Evolutionary conservation across 2,113 vertebrate genomes (phyloP).

Genomic region (Gasterosteus aculeatus): DNA sequence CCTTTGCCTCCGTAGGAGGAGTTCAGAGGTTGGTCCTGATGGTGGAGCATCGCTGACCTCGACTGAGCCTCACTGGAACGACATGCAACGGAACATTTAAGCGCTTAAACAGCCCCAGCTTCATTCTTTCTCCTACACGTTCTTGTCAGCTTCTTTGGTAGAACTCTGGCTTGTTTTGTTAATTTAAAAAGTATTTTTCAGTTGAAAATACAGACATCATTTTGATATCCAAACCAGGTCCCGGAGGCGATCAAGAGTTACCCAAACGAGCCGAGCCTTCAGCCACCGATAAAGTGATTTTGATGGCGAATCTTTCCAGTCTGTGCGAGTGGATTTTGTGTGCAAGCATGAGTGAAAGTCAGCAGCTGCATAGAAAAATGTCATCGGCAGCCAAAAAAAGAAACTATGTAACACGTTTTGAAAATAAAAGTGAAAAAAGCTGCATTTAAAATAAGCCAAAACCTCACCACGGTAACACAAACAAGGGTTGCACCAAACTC

Average conservation of each 20-base stretch:
- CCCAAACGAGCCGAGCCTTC: background rate
- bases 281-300: background rate
- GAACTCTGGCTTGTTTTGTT: background rate
- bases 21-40: conserved; percentile 79
- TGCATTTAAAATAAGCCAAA: background rate
- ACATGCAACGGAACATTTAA: conserved; percentile 18
- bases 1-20: conserved; percentile 50
- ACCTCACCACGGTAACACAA: background rate
- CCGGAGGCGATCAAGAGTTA: background rate
- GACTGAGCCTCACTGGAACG: conserved; percentile 75
- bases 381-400: background rate
- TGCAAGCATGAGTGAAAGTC: background rate
- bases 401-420: background rate
- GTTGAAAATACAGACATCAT: background rate
- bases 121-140: background rate
- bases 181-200: background rate
- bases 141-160: background rate
- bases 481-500: conserved; percentile 8
- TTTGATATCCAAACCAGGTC: background rate
- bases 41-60: conserved; percentile 79
- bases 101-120: background rate
- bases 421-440: background rate
- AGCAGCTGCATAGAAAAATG: too few relatives aligned
- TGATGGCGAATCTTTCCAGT: background rate
- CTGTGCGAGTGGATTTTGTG: background rate